Evolutionary conservation across 2,113 vertebrate species (phyloP).

Genomic region (Terrapene triunguis): DNA sequence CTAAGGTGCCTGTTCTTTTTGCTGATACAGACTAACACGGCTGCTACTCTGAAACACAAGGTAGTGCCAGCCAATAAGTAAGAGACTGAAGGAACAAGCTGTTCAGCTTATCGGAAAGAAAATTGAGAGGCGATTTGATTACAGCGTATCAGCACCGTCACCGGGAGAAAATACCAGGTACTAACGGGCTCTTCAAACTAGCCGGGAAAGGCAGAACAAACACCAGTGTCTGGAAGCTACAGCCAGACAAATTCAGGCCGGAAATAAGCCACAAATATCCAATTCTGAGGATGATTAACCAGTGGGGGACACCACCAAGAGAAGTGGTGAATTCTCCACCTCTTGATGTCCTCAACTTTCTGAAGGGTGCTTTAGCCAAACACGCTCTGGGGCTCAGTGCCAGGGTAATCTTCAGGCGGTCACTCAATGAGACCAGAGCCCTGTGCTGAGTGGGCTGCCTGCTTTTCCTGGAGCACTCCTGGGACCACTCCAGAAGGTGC

Average conservation of each 20-base stretch:
- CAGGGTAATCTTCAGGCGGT: background rate
- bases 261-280: background rate
- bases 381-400: no score
- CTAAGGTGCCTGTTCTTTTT: no score
- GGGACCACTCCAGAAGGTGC: no score
- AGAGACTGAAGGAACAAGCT: no score
- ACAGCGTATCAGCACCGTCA: background rate
- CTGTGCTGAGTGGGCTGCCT: no score
- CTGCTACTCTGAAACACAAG: no score
- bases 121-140: background rate
- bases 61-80: background rate
- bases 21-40: no score
- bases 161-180: no score
- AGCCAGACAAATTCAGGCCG: background rate
- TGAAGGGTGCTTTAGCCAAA: background rate
- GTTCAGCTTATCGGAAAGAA: no score
- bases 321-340: background rate
- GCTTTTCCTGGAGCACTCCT: no score
- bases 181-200: background rate
- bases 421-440: no score
- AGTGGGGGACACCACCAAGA: background rate
- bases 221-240: background rate
- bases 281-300: background rate
- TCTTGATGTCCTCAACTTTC: background rate
- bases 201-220: background rate